These are phyloP conservation scores for Alosa alosa DNA, from an alignment of 2,113 vertebrate genomes.

Conservation along the genomic window DNA sequence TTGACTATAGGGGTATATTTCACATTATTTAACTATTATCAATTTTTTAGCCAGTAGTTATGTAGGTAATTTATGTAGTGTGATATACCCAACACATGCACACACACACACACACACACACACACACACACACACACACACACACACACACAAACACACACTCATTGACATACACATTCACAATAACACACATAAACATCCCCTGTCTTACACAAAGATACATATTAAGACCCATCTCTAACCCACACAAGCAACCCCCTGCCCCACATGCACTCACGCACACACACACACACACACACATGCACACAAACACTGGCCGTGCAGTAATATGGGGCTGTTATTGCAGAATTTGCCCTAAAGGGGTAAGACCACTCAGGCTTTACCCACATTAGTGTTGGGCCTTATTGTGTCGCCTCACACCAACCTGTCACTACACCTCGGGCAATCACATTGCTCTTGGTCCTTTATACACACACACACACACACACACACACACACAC, in stretches of 20 bases:
- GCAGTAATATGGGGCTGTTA: slow-evolving; percentile 47
- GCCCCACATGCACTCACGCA: neutral
- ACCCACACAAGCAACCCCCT: too few species aligned
- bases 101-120: neutral
- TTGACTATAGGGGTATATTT: too few species aligned
- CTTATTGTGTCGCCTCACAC: slow-evolving; percentile 36
- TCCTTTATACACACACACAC: slow-evolving; percentile 3
- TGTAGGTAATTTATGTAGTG: slow-evolving; percentile 39
- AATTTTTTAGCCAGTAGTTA: too few species aligned
- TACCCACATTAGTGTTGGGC: slow-evolving; percentile 46
- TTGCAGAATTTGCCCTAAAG: slow-evolving; percentile 40
- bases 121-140: neutral
- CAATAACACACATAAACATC: neutral
- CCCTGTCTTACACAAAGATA: too few species aligned
- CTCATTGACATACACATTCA: neutral
- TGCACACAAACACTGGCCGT: slow-evolving; percentile 4
- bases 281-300: neutral
- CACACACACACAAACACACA: neutral
- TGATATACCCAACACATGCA: slow-evolving; percentile 26
- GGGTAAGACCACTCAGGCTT: slow-evolving; percentile 38
- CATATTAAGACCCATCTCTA: too few species aligned
- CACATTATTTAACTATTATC: too few species aligned
- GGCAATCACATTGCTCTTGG: slow-evolving; percentile 54
- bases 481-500: neutral
- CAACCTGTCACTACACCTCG: slow-evolving; percentile 43